Evolutionary conservation across 2,888 invertebrate genomes (phyloP).

Genomic region (Charanyca ferruginea): DNA sequence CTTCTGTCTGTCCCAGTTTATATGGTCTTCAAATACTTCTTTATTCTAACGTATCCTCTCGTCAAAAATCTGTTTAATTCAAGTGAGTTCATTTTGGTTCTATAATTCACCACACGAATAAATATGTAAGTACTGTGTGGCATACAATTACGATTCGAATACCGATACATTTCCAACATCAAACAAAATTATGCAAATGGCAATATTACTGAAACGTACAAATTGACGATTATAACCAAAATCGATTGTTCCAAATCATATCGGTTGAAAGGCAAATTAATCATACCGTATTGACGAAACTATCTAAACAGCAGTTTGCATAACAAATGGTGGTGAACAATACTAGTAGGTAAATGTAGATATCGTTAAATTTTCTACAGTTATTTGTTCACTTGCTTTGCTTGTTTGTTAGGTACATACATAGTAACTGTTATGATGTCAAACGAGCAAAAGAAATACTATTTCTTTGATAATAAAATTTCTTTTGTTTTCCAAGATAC

Average conservation of each 20-base stretch:
- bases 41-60: too few species aligned
- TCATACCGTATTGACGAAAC: conserved; percentile 51
- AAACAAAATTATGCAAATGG: conserved; percentile 43
- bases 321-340: conserved; percentile 30
- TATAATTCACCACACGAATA: neutral
- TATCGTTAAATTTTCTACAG: conserved; percentile 38
- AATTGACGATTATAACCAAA: conserved; percentile 35
- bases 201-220: conserved; percentile 22
- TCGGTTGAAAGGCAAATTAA: conserved; percentile 51
- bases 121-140: neutral
- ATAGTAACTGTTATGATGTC: neutral
- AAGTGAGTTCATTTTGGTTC: neutral
- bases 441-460: neutral
- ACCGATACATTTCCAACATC: conserved; percentile 22
- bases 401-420: conserved; percentile 39
- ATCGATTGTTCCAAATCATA: conserved; percentile 49
- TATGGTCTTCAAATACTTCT: too few species aligned
- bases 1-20: too few species aligned
- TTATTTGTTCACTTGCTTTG: conserved; percentile 37
- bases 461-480: neutral
- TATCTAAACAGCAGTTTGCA: conserved; percentile 49
- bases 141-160: conserved; percentile 8
- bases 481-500: too few species aligned
- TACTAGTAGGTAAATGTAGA: conserved; percentile 26
- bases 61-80: neutral